Percentiles rank a stretch among this genome's conserved stretches.
These are phyloP conservation scores for Littorina saxatilis DNA, from an alignment of 1,140 invertebrate species.

Conservation along the genomic window DNA sequence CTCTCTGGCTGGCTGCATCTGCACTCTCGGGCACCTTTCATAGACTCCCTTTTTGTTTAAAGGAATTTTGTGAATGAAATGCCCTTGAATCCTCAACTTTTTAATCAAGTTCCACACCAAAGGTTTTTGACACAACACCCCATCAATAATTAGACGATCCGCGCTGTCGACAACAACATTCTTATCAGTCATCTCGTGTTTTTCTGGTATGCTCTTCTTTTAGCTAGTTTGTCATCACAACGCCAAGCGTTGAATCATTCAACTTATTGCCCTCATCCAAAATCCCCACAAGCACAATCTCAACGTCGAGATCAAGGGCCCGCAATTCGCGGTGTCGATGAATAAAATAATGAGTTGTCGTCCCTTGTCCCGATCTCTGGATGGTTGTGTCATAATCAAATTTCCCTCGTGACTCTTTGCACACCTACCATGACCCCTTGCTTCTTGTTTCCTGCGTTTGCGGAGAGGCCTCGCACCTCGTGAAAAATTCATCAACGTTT, in stretches of 20 bases:
- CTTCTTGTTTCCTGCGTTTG: not conserved
- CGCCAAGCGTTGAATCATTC: too few relatives aligned
- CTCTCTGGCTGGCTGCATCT: not conserved
- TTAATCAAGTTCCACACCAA: too few relatives aligned
- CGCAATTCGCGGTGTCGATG: not conserved
- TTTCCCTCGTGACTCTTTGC: conserved; percentile 25
- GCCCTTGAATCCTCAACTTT: too few relatives aligned
- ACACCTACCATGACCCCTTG: conserved; percentile 11
- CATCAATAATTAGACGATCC: too few relatives aligned
- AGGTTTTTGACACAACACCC: too few relatives aligned
- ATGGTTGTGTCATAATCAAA: conserved; percentile 36
- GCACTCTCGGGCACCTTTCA: too few relatives aligned
- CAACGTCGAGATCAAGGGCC: not conserved
- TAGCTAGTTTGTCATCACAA: too few relatives aligned
- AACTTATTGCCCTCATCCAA: not conserved
- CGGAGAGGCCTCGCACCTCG: not conserved
- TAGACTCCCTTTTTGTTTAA: not conserved
- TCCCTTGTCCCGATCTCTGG: not conserved
- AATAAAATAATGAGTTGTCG: not conserved
- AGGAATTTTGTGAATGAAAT: too few relatives aligned
- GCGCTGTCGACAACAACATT: too few relatives aligned
- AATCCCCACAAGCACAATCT: not conserved
- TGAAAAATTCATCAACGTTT: conserved; percentile 33
- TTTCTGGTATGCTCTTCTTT: too few relatives aligned
- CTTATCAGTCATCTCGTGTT: too few relatives aligned